Base-by-base conservation (phyloP, 2,113 vertebrate genomes). In the Macquaria australasica region DNA sequence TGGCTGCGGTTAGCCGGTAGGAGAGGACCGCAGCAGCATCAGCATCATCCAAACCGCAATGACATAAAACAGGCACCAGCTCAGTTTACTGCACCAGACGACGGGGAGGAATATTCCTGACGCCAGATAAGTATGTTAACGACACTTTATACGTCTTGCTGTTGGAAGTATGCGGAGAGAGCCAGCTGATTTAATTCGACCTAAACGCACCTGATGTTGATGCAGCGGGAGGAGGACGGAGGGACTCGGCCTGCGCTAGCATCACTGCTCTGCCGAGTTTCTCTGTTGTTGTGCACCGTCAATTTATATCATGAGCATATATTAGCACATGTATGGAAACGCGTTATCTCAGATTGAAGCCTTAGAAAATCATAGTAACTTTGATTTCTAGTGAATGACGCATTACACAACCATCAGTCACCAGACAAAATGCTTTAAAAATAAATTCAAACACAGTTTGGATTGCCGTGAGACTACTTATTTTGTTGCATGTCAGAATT, bases 1-100 rank as follows among this genome's bases (percentile, higher is more conserved):
- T n/a, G 72, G 60, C 23, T 45, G 63, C 84, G 14, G 66, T 25
- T 74, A 87, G 78, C 91, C 81, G 79, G 69, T 28, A 83, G 80
- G 43, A 77, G 72, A 53, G 34, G 25, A 68, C 50, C 77, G 83
- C 92, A 90, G 83, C 92, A 90, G 80, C 88, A 87, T 78, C 87
- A 87, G 66, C 82, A 81, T 28, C 84, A 79, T 2, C 45, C 53
- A 0, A 0, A 55, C 83, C 83, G 60, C 56, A 66, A 84, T 90
- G 83, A 56, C 82, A 34, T 77, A 34, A 91, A 60, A 66, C 34
- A 20, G 51, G 11, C 59, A 43, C 28, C 37, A 0, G 28, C 18
- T 23, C 1, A 12, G 5, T 64, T 62, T 18, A 41, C 23, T 62
- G 18, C 3, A n/a, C 74, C 0, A 76, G 48, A 63, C 48, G 58